Percentiles rank a stretch among this genome's conserved stretches.
phyloP scores from a whole-genome alignment of 2,888 invertebrate genomes.

The Ormyrus rosae region DNA sequence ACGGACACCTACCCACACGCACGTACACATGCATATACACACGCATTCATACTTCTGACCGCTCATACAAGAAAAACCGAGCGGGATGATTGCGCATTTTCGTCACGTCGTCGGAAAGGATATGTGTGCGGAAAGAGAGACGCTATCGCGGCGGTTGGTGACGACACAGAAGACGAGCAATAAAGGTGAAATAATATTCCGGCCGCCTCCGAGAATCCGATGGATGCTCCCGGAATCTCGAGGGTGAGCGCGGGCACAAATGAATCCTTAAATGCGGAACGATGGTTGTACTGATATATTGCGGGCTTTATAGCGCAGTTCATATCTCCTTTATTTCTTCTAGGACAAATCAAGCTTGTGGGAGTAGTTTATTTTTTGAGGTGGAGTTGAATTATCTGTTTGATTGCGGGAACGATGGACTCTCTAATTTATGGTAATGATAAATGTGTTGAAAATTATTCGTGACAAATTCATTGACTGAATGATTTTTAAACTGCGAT shows the following conservation, averaged over 20 bases:
- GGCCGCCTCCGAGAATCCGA: constrained; percentile 37
- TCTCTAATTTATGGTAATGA: no score
- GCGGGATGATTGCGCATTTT: constrained; percentile 37
- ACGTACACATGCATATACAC: neutral
- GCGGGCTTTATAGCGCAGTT: no score
- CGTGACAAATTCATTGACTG: no score
- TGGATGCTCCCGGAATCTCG: constrained; percentile 32
- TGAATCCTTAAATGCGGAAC: no score
- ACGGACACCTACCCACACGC: neutral
- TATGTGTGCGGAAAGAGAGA: neutral
- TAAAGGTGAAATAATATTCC: constrained; percentile 54
- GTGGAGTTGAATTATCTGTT: no score
- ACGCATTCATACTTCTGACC: neutral
- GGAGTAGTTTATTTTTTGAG: no score
- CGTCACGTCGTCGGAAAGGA: constrained; percentile 36
- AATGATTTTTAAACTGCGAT: no score
- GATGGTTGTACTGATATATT: no score
- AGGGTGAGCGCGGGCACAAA: neutral
- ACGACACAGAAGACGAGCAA: constrained; percentile 31
- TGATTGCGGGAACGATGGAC: no score
- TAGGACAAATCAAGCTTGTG: no score
- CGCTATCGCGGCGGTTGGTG: neutral
- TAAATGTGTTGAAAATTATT: no score
- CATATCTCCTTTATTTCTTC: no score
- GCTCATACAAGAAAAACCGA: neutral